Conservation (phyloP, 2,113 vertebrate species). For the Caloenas nicobarica region DNA sequence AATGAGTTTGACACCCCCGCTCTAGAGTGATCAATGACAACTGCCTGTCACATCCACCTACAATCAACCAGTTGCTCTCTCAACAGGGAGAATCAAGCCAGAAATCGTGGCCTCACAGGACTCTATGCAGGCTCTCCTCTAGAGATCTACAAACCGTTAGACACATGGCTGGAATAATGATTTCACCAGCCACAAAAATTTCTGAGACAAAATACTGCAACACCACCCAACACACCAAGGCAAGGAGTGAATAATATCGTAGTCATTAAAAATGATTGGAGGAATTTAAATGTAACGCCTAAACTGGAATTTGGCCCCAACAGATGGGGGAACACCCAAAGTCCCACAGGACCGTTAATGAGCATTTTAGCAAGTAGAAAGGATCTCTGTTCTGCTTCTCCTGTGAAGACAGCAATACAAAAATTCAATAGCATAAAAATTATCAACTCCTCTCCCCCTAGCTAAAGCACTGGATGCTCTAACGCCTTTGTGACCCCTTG, state of each 20-base stretch:
- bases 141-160: slow-evolving; percentile 11
- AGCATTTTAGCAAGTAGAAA: neutral
- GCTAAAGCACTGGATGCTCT: neutral
- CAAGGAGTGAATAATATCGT: slow-evolving; percentile 30
- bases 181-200: slow-evolving; percentile 61
- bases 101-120: slow-evolving; percentile 4
- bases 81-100: neutral
- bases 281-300: slow-evolving; percentile 54
- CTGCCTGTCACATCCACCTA: neutral
- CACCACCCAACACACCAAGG: slow-evolving; percentile 51
- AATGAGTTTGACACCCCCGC: no score
- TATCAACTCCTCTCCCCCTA: neutral
- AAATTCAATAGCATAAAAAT: neutral
- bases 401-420: neutral
- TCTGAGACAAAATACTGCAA: slow-evolving; percentile 49
- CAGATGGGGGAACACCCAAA: slow-evolving; percentile 61
- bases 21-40: neutral
- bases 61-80: neutral
- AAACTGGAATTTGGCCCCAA: slow-evolving; percentile 48
- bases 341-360: neutral
- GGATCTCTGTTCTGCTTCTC: neutral
- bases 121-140: slow-evolving; percentile 10
- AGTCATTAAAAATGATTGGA: slow-evolving; percentile 17
- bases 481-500: neutral
- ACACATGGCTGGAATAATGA: slow-evolving; percentile 56